Evolutionary conservation across 2,888 invertebrate species (phyloP).

Genomic region (Agrotis exclamationis): DNA sequence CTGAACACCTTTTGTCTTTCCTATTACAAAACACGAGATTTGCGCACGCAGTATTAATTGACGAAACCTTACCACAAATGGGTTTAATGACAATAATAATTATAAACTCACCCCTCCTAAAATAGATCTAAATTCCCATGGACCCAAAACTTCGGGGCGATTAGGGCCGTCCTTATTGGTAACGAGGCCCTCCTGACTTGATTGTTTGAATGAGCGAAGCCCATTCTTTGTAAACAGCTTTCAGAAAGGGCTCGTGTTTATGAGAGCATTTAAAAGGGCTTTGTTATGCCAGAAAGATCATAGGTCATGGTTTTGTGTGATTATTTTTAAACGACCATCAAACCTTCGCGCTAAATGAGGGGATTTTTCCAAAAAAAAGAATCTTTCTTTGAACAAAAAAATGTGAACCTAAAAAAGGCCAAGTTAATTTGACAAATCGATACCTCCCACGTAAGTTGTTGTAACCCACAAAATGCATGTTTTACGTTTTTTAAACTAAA

Average conservation of each 20-base stretch:
- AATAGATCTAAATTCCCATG: conserved; percentile 4
- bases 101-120: background rate
- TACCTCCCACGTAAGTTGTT: no score
- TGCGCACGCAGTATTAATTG: background rate
- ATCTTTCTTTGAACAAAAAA: no score
- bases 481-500: no score
- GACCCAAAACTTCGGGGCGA: background rate
- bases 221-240: conserved; percentile 10
- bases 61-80: background rate
- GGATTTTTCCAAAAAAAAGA: no score
- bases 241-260: conserved; percentile 2
- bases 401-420: no score
- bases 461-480: no score
- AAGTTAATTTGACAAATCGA: no score
- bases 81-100: background rate
- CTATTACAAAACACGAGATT: background rate
- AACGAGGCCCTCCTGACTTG: conserved; percentile 13
- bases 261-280: conserved; percentile 2
- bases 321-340: conserved; percentile 43
- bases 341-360: no score
- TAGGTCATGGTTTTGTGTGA: background rate
- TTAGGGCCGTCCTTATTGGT: conserved; percentile 7
- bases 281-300: background rate
- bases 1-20: background rate
- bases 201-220: conserved; percentile 25